Evolutionary conservation across 2,888 invertebrate species (phyloP), one percentile per base, ranked within the genome.

Genomic region (Hirtodrosophila trivittata): DNA sequence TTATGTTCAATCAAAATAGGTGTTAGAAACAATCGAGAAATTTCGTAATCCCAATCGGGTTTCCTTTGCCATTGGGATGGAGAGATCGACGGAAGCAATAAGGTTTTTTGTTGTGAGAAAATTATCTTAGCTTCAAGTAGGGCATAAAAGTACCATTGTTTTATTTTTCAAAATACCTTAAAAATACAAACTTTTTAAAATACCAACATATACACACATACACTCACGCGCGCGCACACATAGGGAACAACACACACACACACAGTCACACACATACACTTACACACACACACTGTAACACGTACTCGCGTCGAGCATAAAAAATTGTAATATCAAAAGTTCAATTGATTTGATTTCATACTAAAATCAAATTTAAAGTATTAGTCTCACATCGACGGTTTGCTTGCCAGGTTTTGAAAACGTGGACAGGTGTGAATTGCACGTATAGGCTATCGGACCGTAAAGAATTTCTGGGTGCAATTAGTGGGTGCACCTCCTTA

Each of bases 291-390:
- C 30, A 43, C 50, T 60, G 59, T 56, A 60, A 64, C 67, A 70
- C 66, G 75, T 78, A 73, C 47, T 76, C 66, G 69, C 80, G 62
- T 65, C 47, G 46, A 42, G 58, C 56, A 56, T 75, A 77, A 60
- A 66, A 74, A 63, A 59, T 71, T 56, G 10, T 64, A 69, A 80
- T 74, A 77, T 69, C 46, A 60, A 39, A 63, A 63, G 55, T 74
- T 60, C 41, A 72, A 64, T 72, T 67, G 45, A 54, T 42, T 51
- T 51, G 43, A 46, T 54, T 60, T 39, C 42, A 56, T n/a, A 41
- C 28, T n/a, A 57, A 43, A 52, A 57, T 47, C 35, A 43, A 75
- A 74, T 67, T 66, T 54, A 6, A 52, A 66, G 67, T 67, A 51
- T 58, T 60, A 55, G 26, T 41, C 50, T 1, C 18, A 28, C 50